Evolutionary conservation across 2,797 vertebrate genomes (phyloP).

Genomic region (Pterois miles): DNA sequence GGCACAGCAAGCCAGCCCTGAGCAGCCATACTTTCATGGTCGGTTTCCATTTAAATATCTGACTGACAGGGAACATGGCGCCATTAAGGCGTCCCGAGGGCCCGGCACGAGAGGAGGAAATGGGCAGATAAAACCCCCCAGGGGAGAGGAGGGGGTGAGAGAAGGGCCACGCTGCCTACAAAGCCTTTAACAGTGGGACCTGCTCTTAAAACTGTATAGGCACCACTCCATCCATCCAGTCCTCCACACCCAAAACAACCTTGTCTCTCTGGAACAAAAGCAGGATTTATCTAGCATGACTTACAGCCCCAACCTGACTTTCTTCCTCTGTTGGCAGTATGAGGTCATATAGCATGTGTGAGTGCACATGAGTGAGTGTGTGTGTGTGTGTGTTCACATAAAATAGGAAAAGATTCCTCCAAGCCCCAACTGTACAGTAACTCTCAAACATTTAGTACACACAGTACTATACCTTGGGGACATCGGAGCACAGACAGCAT

Average conservation of each 20-base stretch:
- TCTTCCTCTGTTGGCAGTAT: slow-evolving; percentile 58
- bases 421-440: slow-evolving; percentile 38
- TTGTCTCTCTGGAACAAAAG: slow-evolving; percentile 79
- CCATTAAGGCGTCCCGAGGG: slow-evolving; percentile 82
- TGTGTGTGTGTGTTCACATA: slow-evolving; percentile 48
- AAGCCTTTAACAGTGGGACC: slow-evolving; percentile 70
- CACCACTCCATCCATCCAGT: slow-evolving; percentile 63
- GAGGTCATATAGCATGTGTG: slow-evolving; percentile 70
- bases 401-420: slow-evolving; percentile 58
- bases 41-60: slow-evolving; percentile 86
- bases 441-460: slow-evolving; percentile 50
- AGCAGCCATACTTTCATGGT: slow-evolving; percentile 84
- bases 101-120: slow-evolving; percentile 75
- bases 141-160: slow-evolving; percentile 73
- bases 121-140: slow-evolving; percentile 82
- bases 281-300: slow-evolving; percentile 83
- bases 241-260: slow-evolving; percentile 80
- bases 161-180: slow-evolving; percentile 68
- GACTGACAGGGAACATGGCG: slow-evolving; percentile 84
- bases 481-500: neutral
- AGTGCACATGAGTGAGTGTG: slow-evolving; percentile 53
- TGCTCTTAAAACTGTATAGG: slow-evolving; percentile 75
- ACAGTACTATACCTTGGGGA: slow-evolving; percentile 10
- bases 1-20: slow-evolving; percentile 75
- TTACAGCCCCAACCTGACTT: slow-evolving; percentile 69